Conservation (phyloP, 2,797 vertebrate genomes). For the Sebastes baramenuke region DNA sequence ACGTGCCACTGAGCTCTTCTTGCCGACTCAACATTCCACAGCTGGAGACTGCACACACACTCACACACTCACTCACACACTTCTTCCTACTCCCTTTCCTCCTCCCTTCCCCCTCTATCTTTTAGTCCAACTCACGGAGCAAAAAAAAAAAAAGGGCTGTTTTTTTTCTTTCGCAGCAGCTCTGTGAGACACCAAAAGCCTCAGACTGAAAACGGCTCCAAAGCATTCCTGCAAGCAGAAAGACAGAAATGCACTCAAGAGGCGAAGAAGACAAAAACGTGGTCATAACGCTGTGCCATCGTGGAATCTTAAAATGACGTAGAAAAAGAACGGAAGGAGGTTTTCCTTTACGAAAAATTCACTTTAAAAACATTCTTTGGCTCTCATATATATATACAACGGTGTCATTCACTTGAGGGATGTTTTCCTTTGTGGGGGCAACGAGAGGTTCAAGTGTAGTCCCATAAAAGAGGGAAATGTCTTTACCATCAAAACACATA, state of each 20-base stretch:
- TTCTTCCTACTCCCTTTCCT: conserved; percentile 38
- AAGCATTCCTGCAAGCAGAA: conserved; percentile 60
- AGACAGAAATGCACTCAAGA: conserved; percentile 53
- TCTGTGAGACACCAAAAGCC: conserved; percentile 66
- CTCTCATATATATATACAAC: conserved; percentile 42
- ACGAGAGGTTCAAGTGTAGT: conserved; percentile 31
- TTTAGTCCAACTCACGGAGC: conserved; percentile 49
- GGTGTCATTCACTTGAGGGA: conserved; percentile 39
- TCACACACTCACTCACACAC: conserved; percentile 20
- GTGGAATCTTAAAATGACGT: conserved; percentile 30
- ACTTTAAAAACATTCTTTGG: conserved; percentile 49
- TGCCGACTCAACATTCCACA: conserved; percentile 85
- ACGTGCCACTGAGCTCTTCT: conserved; percentile 82
- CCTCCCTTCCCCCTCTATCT: conserved; percentile 67
- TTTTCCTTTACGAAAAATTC: conserved; percentile 4
- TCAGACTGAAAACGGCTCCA: conserved; percentile 66
- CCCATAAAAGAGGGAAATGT: conserved; percentile 24
- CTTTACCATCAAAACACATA: conserved; percentile 33
- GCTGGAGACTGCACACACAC: conserved; percentile 73
- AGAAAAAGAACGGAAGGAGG: not conserved
- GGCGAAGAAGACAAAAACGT: conserved; percentile 13
- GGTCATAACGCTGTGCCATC: conserved; percentile 9
- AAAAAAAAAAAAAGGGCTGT: conserved; percentile 29
- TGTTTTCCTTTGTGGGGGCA: conserved; percentile 43
- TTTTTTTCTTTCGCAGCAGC: conserved; percentile 55